A percentile compares a stretch with the other conserved stretches of the same genome.
Evolutionary conservation across 2,888 invertebrate genomes (phyloP).

Genomic region (Disparrhopalites patrizii): DNA sequence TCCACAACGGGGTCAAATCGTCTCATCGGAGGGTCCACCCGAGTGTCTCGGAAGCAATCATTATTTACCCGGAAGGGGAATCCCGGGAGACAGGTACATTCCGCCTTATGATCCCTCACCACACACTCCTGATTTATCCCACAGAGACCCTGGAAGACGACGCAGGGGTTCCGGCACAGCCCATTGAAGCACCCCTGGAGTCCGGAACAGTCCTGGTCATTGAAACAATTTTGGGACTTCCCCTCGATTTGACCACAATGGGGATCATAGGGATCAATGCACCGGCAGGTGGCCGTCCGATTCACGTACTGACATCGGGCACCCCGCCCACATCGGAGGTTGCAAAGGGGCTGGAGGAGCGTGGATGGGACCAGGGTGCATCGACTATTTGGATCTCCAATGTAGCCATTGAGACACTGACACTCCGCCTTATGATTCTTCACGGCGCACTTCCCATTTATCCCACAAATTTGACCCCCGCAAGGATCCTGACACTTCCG

Average conservation of each 20-base stretch:
- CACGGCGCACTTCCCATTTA: slow-evolving; percentile 72
- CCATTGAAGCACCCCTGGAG: slow-evolving; percentile 22
- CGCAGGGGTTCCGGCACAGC: slow-evolving; percentile 17
- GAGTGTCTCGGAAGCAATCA: slow-evolving; percentile 20
- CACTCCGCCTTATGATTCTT: slow-evolving; percentile 72
- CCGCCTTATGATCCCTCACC: slow-evolving; percentile 2
- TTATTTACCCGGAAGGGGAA: slow-evolving; percentile 21
- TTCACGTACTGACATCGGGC: slow-evolving; percentile 12
- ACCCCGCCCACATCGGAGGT: slow-evolving; percentile 7
- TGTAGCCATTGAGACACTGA: slow-evolving; percentile 70
- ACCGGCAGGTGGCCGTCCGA: slow-evolving; percentile 14
- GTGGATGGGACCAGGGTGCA: slow-evolving; percentile 56
- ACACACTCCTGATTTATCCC: slow-evolving; percentile 24
- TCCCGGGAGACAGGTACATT: slow-evolving; percentile 8
- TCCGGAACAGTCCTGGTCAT: slow-evolving; percentile 18
- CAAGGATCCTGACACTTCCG: slow-evolving; percentile 61
- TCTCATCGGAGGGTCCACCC: background rate
- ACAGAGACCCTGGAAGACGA: slow-evolving; percentile 13
- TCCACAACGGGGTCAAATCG: background rate
- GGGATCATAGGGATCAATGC: slow-evolving; percentile 17
- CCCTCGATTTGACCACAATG: background rate
- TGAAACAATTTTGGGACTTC: slow-evolving; percentile 8
- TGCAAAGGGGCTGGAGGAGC: slow-evolving; percentile 15
- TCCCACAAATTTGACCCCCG: slow-evolving; percentile 65
- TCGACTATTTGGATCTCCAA: slow-evolving; percentile 68